Evolutionary conservation across 2,113 vertebrate genomes (phyloP).

Genomic region (Nanorana parkeri): DNA sequence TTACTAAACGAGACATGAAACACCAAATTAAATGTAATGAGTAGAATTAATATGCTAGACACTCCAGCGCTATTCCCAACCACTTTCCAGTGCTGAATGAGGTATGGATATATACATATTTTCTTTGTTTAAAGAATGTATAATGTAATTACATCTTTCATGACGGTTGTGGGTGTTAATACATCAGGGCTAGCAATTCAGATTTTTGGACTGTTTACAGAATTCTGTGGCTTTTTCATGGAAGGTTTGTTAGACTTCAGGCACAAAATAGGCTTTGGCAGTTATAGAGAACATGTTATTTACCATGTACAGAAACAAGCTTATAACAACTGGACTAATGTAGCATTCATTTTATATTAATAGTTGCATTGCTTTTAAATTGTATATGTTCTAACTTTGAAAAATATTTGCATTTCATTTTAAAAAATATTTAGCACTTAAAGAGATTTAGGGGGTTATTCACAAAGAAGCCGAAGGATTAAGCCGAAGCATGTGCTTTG

Average conservation of each 20-base stretch:
- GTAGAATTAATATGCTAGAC: constrained; percentile 57
- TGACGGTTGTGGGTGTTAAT: constrained; percentile 31
- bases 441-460: too few relatives aligned
- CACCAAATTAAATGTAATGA: constrained; percentile 61
- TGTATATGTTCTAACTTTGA: too few relatives aligned
- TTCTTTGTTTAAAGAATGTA: constrained; percentile 56
- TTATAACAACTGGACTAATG: neutral
- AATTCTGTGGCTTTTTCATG: constrained; percentile 14
- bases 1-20: constrained; percentile 61
- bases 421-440: too few relatives aligned
- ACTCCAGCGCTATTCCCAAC: constrained; percentile 62
- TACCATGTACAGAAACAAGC: neutral
- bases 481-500: too few relatives aligned
- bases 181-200: constrained; percentile 14
- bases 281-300: neutral
- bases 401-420: too few relatives aligned
- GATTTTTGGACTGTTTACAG: constrained; percentile 31
- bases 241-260: constrained; percentile 24
- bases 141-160: constrained; percentile 56
- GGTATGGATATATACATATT: neutral
- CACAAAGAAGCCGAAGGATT: too few relatives aligned
- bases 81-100: constrained; percentile 62
- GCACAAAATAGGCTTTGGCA: constrained; percentile 9
- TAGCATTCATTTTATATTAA: too few relatives aligned
- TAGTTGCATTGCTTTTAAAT: too few relatives aligned